Percentiles rank a stretch among this genome's conserved stretches.
Conservation (phyloP, 1,140 invertebrate genomes). For the Polyergus mexicanus region DNA sequence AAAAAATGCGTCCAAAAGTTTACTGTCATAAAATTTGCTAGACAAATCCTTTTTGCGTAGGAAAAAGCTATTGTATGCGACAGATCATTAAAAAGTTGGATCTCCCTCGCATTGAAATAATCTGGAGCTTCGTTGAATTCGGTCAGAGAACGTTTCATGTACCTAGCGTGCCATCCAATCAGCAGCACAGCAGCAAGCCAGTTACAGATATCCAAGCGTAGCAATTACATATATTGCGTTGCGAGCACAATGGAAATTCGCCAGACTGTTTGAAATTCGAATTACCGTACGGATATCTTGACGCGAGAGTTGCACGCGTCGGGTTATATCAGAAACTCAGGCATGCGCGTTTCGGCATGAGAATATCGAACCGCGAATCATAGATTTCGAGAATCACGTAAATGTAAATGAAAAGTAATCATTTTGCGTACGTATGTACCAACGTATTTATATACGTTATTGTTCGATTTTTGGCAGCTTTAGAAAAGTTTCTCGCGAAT, state of each 20-base stretch:
- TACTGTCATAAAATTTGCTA: conserved; percentile 1
- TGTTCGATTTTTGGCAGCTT: not conserved
- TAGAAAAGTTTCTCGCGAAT: not conserved
- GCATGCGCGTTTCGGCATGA: conserved; percentile 28
- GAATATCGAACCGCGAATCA: conserved; percentile 34
- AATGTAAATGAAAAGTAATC: conserved; percentile 41
- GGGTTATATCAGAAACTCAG: conserved; percentile 44
- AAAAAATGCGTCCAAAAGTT: not conserved
- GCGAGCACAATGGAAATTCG: conserved; percentile 83
- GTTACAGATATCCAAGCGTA: conserved; percentile 80
- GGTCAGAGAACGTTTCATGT: conserved; percentile 60
- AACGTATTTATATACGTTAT: not conserved
- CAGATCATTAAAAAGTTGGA: conserved; percentile 67
- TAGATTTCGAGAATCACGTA: conserved; percentile 37
- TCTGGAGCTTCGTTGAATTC: conserved; percentile 66
- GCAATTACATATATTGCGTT: conserved; percentile 82
- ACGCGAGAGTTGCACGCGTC: conserved; percentile 74
- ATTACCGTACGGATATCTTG: conserved; percentile 83
- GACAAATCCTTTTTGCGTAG: conserved; percentile 9
- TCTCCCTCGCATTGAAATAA: conserved; percentile 62
- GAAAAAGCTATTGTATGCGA: not conserved
- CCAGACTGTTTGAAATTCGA: conserved; percentile 85
- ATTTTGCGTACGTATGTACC: conserved; percentile 23
- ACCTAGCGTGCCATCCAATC: conserved; percentile 72
- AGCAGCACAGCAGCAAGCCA: conserved; percentile 79